A percentile compares a stretch with the other conserved stretches of the same genome.
Evolutionary conservation across 2,113 vertebrate genomes (phyloP).

Genomic region (Oplegnathus fasciatus): DNA sequence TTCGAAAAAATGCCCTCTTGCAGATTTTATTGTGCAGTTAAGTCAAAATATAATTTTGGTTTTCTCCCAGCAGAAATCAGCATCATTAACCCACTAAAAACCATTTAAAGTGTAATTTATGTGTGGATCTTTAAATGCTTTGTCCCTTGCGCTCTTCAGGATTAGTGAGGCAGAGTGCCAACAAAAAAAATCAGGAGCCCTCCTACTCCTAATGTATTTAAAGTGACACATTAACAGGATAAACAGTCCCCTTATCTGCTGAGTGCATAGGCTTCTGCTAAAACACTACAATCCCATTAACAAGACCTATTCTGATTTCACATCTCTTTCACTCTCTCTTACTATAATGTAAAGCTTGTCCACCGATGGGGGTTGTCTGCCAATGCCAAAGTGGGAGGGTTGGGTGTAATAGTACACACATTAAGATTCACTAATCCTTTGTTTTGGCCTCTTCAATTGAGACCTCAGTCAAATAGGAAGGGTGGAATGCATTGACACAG

Average conservation of each 20-base stretch:
- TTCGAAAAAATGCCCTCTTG: conserved; percentile 8
- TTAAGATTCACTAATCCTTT: conserved; percentile 76
- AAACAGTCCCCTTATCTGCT: conserved; percentile 85
- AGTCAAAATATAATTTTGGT: conserved; percentile 50
- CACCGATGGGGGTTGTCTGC: conserved; percentile 42
- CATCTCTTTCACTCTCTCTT: conserved; percentile 60
- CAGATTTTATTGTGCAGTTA: conserved; percentile 51
- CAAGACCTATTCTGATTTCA: conserved; percentile 78
- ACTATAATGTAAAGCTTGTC: conserved; percentile 58
- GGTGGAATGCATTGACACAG: conserved; percentile 4
- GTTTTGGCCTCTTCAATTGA: conserved; percentile 48
- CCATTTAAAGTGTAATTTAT: conserved; percentile 68
- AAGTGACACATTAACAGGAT: conserved; percentile 88
- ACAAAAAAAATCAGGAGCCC: conserved; percentile 51
- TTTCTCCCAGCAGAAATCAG: conserved; percentile 21
- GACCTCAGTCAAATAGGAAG: conserved; percentile 56
- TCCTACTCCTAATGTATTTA: conserved; percentile 85
- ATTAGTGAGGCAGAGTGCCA: conserved; percentile 83
- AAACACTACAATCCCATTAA: conserved; percentile 85
- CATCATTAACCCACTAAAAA: conserved; percentile 63
- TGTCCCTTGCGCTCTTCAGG: conserved; percentile 73
- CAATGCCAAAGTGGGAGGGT: conserved; percentile 56
- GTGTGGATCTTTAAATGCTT: conserved; percentile 74
- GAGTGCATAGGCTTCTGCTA: conserved; percentile 81
- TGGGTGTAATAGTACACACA: conserved; percentile 64